These are phyloP conservation scores for Parauchenoglanis ngamensis DNA, from an alignment of 2,797 vertebrate genomes.

Conservation along the genomic window DNA sequence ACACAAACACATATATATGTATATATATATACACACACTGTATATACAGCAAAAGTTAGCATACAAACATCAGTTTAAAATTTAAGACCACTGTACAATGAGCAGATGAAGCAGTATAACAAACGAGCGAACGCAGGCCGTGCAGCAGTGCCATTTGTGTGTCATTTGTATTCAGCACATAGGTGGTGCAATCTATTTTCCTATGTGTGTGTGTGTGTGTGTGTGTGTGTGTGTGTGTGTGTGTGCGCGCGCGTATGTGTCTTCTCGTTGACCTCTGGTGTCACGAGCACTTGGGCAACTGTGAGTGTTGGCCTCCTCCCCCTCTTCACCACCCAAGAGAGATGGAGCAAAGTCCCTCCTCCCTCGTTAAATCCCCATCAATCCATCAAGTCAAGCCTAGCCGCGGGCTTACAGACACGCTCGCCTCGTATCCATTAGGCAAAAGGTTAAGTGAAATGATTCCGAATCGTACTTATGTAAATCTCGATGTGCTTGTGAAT, in stretches of 20 bases:
- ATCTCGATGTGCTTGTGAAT: not conserved
- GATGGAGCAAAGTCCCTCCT: conserved; percentile 31
- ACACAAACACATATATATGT: not conserved
- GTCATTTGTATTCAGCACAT: conserved; percentile 47
- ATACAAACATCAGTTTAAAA: not conserved
- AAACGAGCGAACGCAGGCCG: conserved; percentile 2
- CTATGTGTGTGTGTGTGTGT: not conserved
- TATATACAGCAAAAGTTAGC: not conserved
- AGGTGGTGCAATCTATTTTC: conserved; percentile 37
- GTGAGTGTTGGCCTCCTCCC: conserved; percentile 10
- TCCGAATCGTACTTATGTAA: conserved; percentile 26
- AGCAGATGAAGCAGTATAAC: conserved; percentile 11
- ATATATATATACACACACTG: not conserved
- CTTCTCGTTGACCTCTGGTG: conserved; percentile 44
- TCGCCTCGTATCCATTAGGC: conserved; percentile 25
- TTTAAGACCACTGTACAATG: not conserved
- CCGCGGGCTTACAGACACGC: conserved; percentile 23
- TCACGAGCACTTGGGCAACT: conserved; percentile 33
- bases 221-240: not conserved
- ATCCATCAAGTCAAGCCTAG: conserved; percentile 43
- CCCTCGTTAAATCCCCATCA: conserved; percentile 45
- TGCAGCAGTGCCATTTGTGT: conserved; percentile 27
- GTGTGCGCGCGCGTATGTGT: not conserved
- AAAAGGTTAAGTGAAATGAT: conserved; percentile 52
- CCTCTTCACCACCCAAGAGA: conserved; percentile 19